These are phyloP conservation scores for Phocoena sinus DNA, from an alignment of 2,113 vertebrate genomes.

Conservation along the genomic window DNA sequence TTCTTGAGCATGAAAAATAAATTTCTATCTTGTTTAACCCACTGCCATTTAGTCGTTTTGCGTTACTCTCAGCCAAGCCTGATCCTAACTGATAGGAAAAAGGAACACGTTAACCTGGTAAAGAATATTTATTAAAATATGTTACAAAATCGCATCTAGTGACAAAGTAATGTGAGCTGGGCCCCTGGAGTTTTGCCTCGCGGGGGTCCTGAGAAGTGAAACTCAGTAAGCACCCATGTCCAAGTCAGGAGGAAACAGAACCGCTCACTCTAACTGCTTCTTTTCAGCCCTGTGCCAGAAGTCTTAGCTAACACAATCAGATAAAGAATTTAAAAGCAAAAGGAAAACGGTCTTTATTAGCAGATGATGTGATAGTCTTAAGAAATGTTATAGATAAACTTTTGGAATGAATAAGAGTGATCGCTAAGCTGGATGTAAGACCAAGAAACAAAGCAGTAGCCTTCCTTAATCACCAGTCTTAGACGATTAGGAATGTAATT, in stretches of 20 bases:
- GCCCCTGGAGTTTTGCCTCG: neutral
- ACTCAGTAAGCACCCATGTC: neutral
- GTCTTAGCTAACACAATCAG: neutral
- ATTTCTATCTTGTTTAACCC: neutral
- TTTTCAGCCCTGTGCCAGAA: neutral
- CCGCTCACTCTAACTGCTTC: neutral
- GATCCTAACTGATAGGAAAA: neutral
- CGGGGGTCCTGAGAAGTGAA: neutral
- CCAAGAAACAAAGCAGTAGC: neutral
- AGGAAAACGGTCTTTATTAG: neutral
- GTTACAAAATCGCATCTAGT: neutral
- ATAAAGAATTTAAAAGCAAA: conserved; percentile 6
- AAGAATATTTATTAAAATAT: neutral
- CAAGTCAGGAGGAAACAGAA: neutral
- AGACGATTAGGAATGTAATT: neutral
- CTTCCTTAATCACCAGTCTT: neutral
- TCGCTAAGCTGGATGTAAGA: neutral
- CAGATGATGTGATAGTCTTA: neutral
- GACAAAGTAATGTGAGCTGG: neutral
- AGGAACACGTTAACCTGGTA: neutral
- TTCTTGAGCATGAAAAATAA: neutral
- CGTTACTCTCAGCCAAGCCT: neutral
- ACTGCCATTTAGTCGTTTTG: neutral
- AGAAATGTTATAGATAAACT: neutral
- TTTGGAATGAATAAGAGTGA: neutral